Conservation (phyloP, 2,113 vertebrate species). For the Larimichthys crocea region DNA sequence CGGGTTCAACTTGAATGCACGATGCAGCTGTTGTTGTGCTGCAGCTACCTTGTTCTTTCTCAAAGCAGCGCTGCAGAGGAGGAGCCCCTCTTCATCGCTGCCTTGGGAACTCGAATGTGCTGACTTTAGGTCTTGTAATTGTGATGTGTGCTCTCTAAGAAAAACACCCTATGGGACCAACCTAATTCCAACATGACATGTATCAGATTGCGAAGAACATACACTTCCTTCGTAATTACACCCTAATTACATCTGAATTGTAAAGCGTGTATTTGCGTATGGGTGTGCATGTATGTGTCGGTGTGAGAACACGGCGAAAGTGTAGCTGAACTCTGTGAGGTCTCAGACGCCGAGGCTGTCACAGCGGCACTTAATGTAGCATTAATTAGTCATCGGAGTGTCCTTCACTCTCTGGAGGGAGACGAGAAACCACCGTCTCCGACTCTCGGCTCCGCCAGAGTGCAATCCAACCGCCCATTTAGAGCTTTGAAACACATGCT, state of each 20-base stretch:
- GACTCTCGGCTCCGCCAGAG: conserved; percentile 35
- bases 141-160: neutral
- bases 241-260: conserved; percentile 59
- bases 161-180: conserved; percentile 39
- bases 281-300: conserved; percentile 37
- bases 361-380: conserved; percentile 67
- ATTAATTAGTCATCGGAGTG: conserved; percentile 71
- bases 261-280: conserved; percentile 38
- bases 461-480: conserved; percentile 55
- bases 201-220: conserved; percentile 45
- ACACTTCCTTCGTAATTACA: conserved; percentile 50
- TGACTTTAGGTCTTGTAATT: conserved; percentile 49
- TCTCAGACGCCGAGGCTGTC: conserved; percentile 68
- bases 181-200: conserved; percentile 49
- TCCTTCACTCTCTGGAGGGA: conserved; percentile 48
- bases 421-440: conserved; percentile 54
- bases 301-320: conserved; percentile 27
- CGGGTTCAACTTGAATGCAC: neutral
- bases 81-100: neutral
- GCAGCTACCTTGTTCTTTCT: neutral
- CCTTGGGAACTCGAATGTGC: conserved; percentile 29
- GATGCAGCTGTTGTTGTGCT: conserved; percentile 1
- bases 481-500: conserved; percentile 52
- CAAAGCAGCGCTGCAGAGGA: conserved; percentile 30
- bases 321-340: conserved; percentile 62